These are phyloP conservation scores for Maniola jurtina DNA, from an alignment of 1,140 invertebrate species.

Conservation along the genomic window DNA sequence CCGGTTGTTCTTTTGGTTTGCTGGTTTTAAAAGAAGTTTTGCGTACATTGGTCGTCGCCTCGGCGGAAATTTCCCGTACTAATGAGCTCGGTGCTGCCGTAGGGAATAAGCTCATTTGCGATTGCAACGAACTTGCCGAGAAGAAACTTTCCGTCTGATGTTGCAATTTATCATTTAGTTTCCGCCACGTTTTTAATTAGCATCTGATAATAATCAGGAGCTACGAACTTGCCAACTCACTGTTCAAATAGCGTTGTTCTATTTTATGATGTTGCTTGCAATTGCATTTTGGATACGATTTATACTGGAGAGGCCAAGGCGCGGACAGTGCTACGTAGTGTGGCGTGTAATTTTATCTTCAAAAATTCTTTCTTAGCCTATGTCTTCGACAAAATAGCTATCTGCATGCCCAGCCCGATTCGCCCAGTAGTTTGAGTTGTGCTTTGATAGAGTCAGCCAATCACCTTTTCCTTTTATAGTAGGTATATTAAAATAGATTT, in stretches of 20 bases:
- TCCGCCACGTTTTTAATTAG: constrained; percentile 39
- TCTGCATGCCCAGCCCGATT: too few species aligned
- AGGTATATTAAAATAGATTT: too few species aligned
- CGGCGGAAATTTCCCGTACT: constrained; percentile 39
- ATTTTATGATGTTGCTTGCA: too few species aligned
- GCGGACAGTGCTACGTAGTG: too few species aligned
- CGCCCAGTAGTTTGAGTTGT: too few species aligned
- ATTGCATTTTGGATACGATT: too few species aligned
- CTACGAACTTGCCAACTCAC: constrained; percentile 1
- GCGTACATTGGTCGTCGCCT: constrained; percentile 38
- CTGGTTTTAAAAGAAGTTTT: constrained; percentile 21
- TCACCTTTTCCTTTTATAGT: too few species aligned
- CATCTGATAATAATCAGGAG: constrained; percentile 15
- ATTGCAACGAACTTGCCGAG: constrained; percentile 51
- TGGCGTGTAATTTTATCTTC: too few species aligned
- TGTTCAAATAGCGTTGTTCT: not conserved
- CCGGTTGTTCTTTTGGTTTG: constrained; percentile 1
- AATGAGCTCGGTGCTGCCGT: constrained; percentile 57
- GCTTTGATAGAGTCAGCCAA: too few species aligned
- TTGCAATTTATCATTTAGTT: constrained; percentile 62
- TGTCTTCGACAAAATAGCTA: too few species aligned
- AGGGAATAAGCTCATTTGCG: constrained; percentile 64
- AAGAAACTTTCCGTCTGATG: constrained; percentile 52
- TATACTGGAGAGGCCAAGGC: too few species aligned
- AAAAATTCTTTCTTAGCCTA: too few species aligned